Conservation (phyloP, 2,797 vertebrate genomes). For the Psittacula derbiana region DNA sequence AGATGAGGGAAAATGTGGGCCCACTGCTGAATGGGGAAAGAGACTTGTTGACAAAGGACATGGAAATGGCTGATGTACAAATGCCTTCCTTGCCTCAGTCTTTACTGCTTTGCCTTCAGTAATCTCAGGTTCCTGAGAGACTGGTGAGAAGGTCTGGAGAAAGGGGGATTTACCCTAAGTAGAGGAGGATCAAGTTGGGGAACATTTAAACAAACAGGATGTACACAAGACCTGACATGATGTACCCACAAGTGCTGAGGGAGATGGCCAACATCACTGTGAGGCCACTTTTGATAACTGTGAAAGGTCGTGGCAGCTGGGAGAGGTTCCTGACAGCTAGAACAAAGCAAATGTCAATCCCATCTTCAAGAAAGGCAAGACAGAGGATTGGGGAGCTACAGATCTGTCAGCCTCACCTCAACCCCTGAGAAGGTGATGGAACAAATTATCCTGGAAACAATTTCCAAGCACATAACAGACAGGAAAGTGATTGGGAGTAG, state of each 20-base stretch:
- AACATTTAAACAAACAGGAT: neutral
- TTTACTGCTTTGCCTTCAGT: neutral
- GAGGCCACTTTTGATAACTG: neutral
- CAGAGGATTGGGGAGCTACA: neutral
- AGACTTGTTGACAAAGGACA: neutral
- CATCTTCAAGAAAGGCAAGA: neutral
- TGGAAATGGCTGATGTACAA: neutral
- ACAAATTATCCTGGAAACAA: neutral
- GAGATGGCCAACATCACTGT: neutral
- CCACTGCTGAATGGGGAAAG: neutral
- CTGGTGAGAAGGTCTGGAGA: neutral
- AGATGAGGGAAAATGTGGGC: neutral
- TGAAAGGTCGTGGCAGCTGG: neutral
- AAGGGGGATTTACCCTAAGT: neutral
- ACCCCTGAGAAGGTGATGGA: neutral
- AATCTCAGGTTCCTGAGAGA: neutral
- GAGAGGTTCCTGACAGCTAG: neutral
- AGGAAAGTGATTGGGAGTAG: neutral
- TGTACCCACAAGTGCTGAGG: neutral
- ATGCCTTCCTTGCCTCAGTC: neutral
- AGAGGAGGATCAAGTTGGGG: neutral
- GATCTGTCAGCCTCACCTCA: neutral
- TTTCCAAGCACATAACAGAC: neutral
- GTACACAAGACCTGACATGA: neutral
- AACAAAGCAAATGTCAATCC: neutral